Conservation (phyloP, 2,113 vertebrate genomes). For the Crotalus tigris region DNA sequence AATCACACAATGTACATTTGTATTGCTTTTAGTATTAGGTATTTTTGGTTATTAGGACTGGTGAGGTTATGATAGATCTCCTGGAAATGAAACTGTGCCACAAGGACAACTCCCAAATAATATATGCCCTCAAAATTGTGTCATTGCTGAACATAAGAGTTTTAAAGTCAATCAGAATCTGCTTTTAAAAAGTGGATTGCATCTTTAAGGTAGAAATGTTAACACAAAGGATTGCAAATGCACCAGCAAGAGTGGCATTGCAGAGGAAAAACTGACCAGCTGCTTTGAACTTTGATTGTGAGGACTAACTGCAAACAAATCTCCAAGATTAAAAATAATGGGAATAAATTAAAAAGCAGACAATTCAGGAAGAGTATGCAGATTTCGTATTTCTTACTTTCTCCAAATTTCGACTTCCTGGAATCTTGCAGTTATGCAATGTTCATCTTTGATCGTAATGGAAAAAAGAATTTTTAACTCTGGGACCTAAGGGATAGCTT, state of each 20-base stretch:
- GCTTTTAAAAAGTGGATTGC: neutral
- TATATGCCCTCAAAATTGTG: neutral
- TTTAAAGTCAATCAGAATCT: neutral
- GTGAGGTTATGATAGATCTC: neutral
- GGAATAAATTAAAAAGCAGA: neutral
- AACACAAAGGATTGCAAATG: conserved; percentile 6
- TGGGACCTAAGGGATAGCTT: neutral
- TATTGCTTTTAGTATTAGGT: conserved; percentile 7
- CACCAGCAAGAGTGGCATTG: neutral
- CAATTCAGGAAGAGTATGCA: neutral
- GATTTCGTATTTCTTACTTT: neutral
- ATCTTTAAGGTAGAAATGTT: neutral
- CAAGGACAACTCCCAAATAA: neutral
- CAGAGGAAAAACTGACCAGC: neutral
- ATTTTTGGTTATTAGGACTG: neutral
- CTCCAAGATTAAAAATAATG: neutral
- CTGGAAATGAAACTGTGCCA: neutral
- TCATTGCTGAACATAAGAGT: neutral
- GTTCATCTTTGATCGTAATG: neutral
- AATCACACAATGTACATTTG: conserved; percentile 12
- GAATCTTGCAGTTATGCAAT: neutral
- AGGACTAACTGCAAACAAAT: neutral
- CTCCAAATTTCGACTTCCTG: neutral
- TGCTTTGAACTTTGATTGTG: conserved; percentile 14
- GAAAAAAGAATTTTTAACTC: neutral